A percentile compares a stretch with the other conserved stretches of the same genome.
Evolutionary conservation across 2,888 invertebrate species (phyloP).

Genomic region (Tortrix viridana): DNA sequence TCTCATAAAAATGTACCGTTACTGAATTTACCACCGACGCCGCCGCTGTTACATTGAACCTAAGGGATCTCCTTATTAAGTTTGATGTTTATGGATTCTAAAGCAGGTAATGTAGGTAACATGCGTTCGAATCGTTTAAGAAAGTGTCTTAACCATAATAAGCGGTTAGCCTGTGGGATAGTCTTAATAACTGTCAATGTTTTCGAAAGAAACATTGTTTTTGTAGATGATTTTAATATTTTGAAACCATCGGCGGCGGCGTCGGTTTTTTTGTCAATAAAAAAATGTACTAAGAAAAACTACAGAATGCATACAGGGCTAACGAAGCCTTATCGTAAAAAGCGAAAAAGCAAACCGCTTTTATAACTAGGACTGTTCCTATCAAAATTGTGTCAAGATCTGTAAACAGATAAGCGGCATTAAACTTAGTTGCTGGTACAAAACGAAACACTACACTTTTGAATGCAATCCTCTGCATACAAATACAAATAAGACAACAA

Average conservation of each 20-base stretch:
- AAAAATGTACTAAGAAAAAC: background rate
- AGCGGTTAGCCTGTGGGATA: too few relatives aligned
- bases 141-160: slow-evolving; percentile 38
- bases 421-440: slow-evolving; percentile 6
- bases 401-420: slow-evolving; percentile 68
- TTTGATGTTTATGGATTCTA: slow-evolving; percentile 10
- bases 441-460: slow-evolving; percentile 20
- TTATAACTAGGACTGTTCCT: slow-evolving; percentile 60
- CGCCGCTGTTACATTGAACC: slow-evolving; percentile 9
- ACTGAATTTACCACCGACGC: slow-evolving; percentile 13
- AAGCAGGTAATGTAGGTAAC: slow-evolving; percentile 18
- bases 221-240: slow-evolving; percentile 4
- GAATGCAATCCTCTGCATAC: slow-evolving; percentile 18
- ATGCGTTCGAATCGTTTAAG: slow-evolving; percentile 28
- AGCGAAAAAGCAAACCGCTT: slow-evolving; percentile 35
- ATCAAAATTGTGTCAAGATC: slow-evolving; percentile 78
- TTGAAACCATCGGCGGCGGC: too few relatives aligned
- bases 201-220: slow-evolving; percentile 34
- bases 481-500: slow-evolving; percentile 22
- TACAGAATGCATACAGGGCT: background rate
- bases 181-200: slow-evolving; percentile 44
- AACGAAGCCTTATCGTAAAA: slow-evolving; percentile 14
- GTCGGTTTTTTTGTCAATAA: background rate
- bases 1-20: slow-evolving; percentile 25
- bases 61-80: slow-evolving; percentile 20